A percentile compares a stretch with the other conserved stretches of the same genome.
Evolutionary conservation across 30 jellyfish, hydroid and myxozoan genomes (phyloP).

Genomic region (Haliclystus octoradiatus): DNA sequence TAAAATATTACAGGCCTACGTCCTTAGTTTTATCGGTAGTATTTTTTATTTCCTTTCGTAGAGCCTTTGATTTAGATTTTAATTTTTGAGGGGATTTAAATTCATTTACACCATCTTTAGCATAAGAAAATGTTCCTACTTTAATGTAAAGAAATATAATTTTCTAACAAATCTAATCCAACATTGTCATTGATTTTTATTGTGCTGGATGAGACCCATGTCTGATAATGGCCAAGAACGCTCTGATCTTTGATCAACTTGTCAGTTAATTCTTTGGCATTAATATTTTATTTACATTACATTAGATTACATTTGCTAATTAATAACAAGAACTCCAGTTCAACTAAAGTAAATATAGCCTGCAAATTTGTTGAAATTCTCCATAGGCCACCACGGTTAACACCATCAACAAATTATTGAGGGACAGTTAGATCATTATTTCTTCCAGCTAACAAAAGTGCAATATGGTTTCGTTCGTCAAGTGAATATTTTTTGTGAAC

Average conservation of each 20-base stretch:
- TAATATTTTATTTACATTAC: slow-evolving; percentile 1
- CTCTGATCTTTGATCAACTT: not conserved
- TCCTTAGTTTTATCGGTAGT: too few relatives aligned
- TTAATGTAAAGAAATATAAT: slow-evolving; percentile 6
- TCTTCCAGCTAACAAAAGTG: slow-evolving; percentile 24
- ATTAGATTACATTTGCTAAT: too few relatives aligned
- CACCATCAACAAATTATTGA: not conserved
- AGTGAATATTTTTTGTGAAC: not conserved
- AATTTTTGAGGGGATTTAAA: not conserved
- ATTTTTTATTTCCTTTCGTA: too few relatives aligned
- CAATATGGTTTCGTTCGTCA: slow-evolving; percentile 7
- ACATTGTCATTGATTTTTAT: slow-evolving; percentile 6
- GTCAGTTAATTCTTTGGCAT: not conserved
- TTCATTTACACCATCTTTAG: slow-evolving; percentile 11
- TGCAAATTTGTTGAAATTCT: not conserved
- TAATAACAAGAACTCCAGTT: not conserved
- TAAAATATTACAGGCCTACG: too few relatives aligned
- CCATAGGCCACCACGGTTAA: slow-evolving; percentile 20
- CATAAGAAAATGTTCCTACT: slow-evolving; percentile 13
- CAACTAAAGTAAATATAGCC: slow-evolving; percentile 2
- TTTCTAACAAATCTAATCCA: slow-evolving; percentile 9
- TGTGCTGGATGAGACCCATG: slow-evolving; percentile 1
- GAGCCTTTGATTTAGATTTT: too few relatives aligned
- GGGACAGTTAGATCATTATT: slow-evolving; percentile 3
- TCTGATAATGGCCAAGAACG: not conserved